Evolutionary conservation across 2,797 vertebrate genomes (phyloP).

Genomic region (Halcyon leucocephala): DNA sequence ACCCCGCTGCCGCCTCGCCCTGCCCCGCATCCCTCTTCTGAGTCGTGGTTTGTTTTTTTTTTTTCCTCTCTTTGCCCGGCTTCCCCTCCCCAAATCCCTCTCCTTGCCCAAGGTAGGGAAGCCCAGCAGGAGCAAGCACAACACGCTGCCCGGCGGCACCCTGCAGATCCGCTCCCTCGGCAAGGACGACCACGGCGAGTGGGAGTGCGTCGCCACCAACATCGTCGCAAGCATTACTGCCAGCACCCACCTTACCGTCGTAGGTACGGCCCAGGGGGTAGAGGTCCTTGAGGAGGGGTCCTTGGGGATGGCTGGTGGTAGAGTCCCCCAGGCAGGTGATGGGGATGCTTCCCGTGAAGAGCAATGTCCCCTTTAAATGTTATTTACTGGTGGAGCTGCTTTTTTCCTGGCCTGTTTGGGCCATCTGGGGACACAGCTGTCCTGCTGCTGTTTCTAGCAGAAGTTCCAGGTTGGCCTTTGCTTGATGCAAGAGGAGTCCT

Average conservation of each 20-base stretch:
- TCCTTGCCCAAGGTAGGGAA: conserved; percentile 93
- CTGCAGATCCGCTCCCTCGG: conserved; percentile 96
- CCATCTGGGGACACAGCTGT: not conserved
- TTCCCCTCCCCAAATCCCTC: conserved; percentile 9
- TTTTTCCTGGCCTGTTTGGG: not conserved
- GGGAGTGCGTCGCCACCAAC: conserved; percentile 98
- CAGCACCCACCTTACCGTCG: conserved; percentile 97
- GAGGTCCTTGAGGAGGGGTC: not conserved
- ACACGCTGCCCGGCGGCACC: conserved; percentile 93
- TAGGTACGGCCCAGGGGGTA: conserved; percentile 81
- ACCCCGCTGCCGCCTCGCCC: not conserved
- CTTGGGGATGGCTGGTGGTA: not conserved
- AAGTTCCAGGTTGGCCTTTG: not conserved
- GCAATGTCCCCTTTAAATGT: not conserved
- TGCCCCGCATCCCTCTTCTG: conserved; percentile 12
- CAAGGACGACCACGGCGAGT: conserved; percentile 99
- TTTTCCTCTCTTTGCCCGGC: conserved; percentile 8
- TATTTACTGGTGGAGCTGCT: not conserved
- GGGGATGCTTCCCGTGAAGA: not conserved
- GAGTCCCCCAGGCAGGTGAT: not conserved
- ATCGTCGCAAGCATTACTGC: conserved; percentile 99
- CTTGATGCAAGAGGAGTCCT: not conserved
- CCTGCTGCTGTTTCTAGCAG: not conserved
- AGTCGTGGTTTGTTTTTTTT: not conserved
- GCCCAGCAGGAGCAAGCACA: conserved; percentile 99